Evolutionary conservation across 2,888 invertebrate species (phyloP).

Genomic region (Phengaris alcon): DNA sequence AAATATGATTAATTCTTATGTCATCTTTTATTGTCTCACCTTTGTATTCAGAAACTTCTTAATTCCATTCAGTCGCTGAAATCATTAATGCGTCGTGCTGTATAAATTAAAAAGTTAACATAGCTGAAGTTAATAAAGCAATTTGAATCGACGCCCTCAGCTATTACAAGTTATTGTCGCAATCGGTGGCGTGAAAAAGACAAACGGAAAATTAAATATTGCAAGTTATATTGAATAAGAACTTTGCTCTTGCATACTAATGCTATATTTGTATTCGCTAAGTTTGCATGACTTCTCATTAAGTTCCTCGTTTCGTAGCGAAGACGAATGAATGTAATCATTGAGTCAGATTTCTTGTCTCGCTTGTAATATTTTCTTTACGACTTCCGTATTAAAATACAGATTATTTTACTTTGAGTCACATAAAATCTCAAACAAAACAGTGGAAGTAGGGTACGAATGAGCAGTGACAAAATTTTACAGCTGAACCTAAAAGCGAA

Average conservation of each 20-base stretch:
- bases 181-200: conserved; percentile 63
- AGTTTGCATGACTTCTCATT: conserved; percentile 77
- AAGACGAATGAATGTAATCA: conserved; percentile 74
- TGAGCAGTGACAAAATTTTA: conserved; percentile 24
- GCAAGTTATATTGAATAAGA: conserved; percentile 76
- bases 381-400: conserved; percentile 1
- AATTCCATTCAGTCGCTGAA: conserved; percentile 3
- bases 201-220: conserved; percentile 69
- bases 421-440: conserved; percentile 29
- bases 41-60: conserved; percentile 15
- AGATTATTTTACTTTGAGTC: conserved; percentile 19
- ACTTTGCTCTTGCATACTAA: conserved; percentile 78
- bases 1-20: conserved; percentile 33
- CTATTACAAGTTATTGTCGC: conserved; percentile 53
- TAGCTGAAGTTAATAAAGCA: conserved; percentile 40
- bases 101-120: conserved; percentile 47
- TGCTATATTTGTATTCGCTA: conserved; percentile 74
- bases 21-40: conserved; percentile 6
- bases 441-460: conserved; percentile 22
- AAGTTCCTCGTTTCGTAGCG: conserved; percentile 55
- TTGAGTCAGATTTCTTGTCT: conserved; percentile 66
- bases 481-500: conserved; percentile 10
- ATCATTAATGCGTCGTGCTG: conserved; percentile 26
- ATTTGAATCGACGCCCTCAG: conserved; percentile 46
- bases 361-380: conserved; percentile 54